Percentiles rank a stretch among this genome's conserved stretches.
Conservation (phyloP, 2,888 invertebrate genomes). For the Drosophila aldrichi region DNA sequence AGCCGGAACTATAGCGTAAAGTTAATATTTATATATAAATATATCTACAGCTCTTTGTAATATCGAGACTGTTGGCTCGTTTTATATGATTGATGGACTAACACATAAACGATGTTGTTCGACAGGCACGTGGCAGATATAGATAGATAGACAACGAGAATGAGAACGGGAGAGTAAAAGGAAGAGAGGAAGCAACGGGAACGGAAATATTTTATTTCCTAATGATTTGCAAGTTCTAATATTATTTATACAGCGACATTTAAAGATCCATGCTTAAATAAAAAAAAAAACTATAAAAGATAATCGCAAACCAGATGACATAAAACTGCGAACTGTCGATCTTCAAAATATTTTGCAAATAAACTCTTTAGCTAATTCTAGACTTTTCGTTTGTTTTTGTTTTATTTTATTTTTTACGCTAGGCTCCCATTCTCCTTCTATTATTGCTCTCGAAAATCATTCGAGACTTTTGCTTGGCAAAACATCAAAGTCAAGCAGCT, state of each 20-base stretch:
- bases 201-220: slow-evolving; percentile 1
- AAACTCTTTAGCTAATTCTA: slow-evolving; percentile 14
- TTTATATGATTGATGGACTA: slow-evolving; percentile 38
- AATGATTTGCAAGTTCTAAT: background rate
- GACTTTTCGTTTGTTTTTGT: slow-evolving; percentile 15
- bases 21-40: background rate
- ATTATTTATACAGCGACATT: slow-evolving; percentile 17
- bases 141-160: background rate
- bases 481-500: slow-evolving; percentile 26
- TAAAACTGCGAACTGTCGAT: background rate
- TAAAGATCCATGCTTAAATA: background rate
- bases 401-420: slow-evolving; percentile 12
- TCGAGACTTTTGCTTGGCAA: slow-evolving; percentile 53
- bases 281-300: slow-evolving; percentile 12
- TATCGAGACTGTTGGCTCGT: slow-evolving; percentile 5
- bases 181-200: background rate
- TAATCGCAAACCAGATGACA: slow-evolving; percentile 5
- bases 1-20: slow-evolving; percentile 36
- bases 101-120: slow-evolving; percentile 11
- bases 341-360: slow-evolving; percentile 14
- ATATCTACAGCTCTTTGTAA: background rate
- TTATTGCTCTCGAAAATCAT: slow-evolving; percentile 16
- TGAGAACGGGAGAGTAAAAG: background rate
- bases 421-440: no score
- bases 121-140: slow-evolving; percentile 1